Evolutionary conservation across 2,888 invertebrate genomes (phyloP), one percentile per base, ranked within the genome.

Genomic region (Gordius sp.): DNA sequence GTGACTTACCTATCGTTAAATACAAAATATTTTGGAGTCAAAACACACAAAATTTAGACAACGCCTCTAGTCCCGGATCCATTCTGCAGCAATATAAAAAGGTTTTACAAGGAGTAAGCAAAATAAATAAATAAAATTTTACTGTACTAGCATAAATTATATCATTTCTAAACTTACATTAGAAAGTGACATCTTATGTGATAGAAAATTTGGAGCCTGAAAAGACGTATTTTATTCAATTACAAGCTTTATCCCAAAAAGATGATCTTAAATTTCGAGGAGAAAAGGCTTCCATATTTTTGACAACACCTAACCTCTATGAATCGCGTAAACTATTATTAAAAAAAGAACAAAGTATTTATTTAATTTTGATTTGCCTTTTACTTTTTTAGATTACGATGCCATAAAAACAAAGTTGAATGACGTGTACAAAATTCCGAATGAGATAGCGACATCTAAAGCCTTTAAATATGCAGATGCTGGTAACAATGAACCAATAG

Each of bases 191-290:
- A 25, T 61, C 60, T 16, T 65, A 61, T 56, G 61, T 62, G 24
- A 56, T 67, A 23, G 60, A 62, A 55, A 62, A 62, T 28, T 60
- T 67, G 20, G 62, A 64, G 25, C 64, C 66, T 18, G 66, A 65
- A n/a, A 64, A 64, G 4, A 63, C 64, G 23, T 67, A 67, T 60
- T 64, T 65, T 59, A 64, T 67, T 25, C 64, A 66, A 64, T 66
- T 66, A 16, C 56, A 56, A 23, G 56, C 56, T 8, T 56, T 18
- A n/a, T 56, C 56, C n/a, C 54, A 56, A 23, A 28, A 56, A n/a
- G 56, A 53, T 13, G 62, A 62, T 26, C 23, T 33, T 16, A 47
- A 61, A 23, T 56, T 63, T 52, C 62, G 62, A 58, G 62, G 63
- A 57, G 60, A 61, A 18, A 57, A 60, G 18, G 58, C 62, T 1